Base-by-base conservation (phyloP, 2,113 vertebrate species). In the Hippolais icterina region DNA sequence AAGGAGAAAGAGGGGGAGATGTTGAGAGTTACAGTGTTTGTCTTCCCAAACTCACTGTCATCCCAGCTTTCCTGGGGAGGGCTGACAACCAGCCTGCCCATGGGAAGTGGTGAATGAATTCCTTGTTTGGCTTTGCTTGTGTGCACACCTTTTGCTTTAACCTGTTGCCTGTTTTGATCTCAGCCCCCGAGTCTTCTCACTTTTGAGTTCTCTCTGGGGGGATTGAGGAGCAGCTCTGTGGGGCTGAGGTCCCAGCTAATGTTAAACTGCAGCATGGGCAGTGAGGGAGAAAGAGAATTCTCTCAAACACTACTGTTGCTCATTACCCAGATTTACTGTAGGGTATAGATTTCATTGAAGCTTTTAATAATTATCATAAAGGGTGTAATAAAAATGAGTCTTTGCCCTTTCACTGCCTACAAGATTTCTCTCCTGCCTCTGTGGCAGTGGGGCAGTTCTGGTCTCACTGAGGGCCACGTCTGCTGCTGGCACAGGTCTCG, bases 361-460 rank as follows among this genome's bases (percentile, higher is more conserved):
- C 68, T 83, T 94, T 95, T 60, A 95, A 86, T 96, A 90, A 63
- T 94, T 78, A 63, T 74, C 63, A 27, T 81, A 77, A 74, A 94
- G 65, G 41, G 33, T 49, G 21, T 87, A 82, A 95, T 96, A 93
- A 96, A 96, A 93, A 7, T 2, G 8, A 94, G 52, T 94, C 88
- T 94, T 96, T 95, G 96, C 85, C 92, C 93, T 93, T 74, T 81
- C 24, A 2, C 66, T 90, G 37, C 46, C 74, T 76, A 0, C 14
- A 21, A 1, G 17, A 16, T 65, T 57, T 80, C 59, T 25, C 29
- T 76, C 20, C 71, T 78, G 39, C 54, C 37, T 29, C 35, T 1
- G 4, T 39, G 44, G 27, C 8, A 2, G 9, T 22, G 61, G 42
- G 56, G n/a, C 57, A 33, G 60, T 39, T 71, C 70, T 10, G 2